These are phyloP conservation scores for Aleiodes alternator DNA, from an alignment of 2,888 invertebrate genomes.

Conservation along the genomic window DNA sequence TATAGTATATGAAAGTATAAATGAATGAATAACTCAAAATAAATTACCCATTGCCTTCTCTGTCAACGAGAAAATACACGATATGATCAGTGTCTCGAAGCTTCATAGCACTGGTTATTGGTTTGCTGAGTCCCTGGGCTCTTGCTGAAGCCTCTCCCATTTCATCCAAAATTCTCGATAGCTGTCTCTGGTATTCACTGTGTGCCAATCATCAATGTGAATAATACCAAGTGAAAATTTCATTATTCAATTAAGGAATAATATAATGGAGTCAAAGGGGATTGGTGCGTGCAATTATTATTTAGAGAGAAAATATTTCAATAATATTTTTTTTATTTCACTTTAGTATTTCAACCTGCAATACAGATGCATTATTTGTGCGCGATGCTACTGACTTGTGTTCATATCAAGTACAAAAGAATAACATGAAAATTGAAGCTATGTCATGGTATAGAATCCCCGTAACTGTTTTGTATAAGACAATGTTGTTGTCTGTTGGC, in stretches of 20 bases:
- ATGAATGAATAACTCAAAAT: no score
- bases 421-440: no score
- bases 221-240: background rate
- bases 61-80: slow-evolving; percentile 78
- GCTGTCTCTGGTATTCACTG: slow-evolving; percentile 79
- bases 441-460: no score
- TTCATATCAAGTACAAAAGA: no score
- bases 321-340: background rate
- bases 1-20: no score
- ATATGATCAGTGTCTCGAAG: slow-evolving; percentile 79
- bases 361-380: no score
- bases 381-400: no score
- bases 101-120: slow-evolving; percentile 85
- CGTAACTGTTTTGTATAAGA: no score
- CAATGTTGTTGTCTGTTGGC: no score
- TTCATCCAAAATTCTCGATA: slow-evolving; percentile 81
- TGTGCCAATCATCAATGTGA: background rate
- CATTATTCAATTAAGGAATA: background rate
- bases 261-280: no score
- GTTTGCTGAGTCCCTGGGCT: slow-evolving; percentile 84
- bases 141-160: slow-evolving; percentile 85
- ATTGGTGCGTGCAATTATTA: no score
- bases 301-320: background rate
- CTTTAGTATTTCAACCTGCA: no score
- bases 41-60: slow-evolving; percentile 78